phyloP scores from a whole-genome alignment of 2,888 invertebrate genomes.

The Heteromurus nitidus region DNA sequence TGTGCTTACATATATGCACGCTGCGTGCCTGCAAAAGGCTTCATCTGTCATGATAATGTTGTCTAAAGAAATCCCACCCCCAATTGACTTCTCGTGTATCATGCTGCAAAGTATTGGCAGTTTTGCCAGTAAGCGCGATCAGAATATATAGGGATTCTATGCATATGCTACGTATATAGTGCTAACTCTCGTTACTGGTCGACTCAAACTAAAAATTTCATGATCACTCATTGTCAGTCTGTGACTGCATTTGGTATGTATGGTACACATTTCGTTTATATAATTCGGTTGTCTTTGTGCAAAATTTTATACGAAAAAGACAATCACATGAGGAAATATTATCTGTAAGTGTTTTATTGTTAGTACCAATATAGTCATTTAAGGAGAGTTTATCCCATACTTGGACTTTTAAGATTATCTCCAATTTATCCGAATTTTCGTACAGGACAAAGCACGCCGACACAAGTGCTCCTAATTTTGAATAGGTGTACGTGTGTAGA shows the following conservation, averaged over 20 bases:
- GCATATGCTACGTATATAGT: too few species aligned
- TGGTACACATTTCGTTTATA: not conserved
- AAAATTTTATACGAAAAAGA: not conserved
- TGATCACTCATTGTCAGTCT: not conserved
- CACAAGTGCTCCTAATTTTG: not conserved
- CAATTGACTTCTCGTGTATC: not conserved
- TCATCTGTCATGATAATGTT: not conserved
- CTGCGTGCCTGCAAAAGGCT: not conserved
- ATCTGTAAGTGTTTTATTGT: too few species aligned
- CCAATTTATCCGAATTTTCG: too few species aligned
- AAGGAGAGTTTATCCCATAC: not conserved
- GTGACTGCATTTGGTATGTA: not conserved
- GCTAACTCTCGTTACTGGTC: not conserved
- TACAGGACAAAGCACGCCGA: too few species aligned
- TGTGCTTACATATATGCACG: too few species aligned
- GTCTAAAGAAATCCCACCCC: conserved; percentile 3
- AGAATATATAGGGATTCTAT: too few species aligned
- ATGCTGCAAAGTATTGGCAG: not conserved
- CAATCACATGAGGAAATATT: too few species aligned
- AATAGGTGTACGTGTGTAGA: not conserved
- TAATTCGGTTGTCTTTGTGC: not conserved
- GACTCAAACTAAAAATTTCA: conserved; percentile 1
- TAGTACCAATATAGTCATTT: too few species aligned
- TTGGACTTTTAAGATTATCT: not conserved
- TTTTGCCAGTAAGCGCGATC: conserved; percentile 8